These are phyloP conservation scores for Drosophila novamexicana DNA, from an alignment of 1,140 invertebrate genomes.

Conservation along the genomic window DNA sequence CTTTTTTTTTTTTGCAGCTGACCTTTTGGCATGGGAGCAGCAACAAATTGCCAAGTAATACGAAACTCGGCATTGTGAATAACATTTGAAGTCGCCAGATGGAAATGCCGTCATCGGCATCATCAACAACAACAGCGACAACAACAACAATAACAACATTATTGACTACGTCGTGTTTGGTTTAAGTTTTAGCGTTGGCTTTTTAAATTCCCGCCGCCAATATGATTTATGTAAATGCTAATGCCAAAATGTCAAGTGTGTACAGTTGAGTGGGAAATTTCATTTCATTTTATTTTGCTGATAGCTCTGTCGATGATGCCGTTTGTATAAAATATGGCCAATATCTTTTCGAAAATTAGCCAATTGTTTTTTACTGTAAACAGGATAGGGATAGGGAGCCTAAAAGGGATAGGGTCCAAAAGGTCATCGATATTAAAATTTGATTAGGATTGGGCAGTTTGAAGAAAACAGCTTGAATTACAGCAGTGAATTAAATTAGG, in stretches of 20 bases:
- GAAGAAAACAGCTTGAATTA: no score
- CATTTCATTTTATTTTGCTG: constrained; percentile 32
- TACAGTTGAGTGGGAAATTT: constrained; percentile 52
- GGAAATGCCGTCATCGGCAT: constrained; percentile 63
- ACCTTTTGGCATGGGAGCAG: constrained; percentile 45
- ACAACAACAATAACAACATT: constrained; percentile 33
- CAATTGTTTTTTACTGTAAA: constrained; percentile 8
- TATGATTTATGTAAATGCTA: constrained; percentile 79
- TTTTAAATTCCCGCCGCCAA: constrained; percentile 65
- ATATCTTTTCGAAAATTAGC: constrained; percentile 13
- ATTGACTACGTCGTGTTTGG: constrained; percentile 51
- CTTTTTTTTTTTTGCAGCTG: constrained; percentile 14
- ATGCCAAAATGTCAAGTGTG: constrained; percentile 76
- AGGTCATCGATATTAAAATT: no score
- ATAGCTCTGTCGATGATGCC: constrained; percentile 16
- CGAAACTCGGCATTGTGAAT: constrained; percentile 36
- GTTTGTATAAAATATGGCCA: constrained; percentile 4
- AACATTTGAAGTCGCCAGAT: constrained; percentile 45
- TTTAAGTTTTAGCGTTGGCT: constrained; percentile 37
- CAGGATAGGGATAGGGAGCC: no score
- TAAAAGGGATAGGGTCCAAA: no score
- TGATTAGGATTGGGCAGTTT: no score
- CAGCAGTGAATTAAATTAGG: no score
- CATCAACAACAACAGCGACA: constrained; percentile 29
- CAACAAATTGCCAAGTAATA: constrained; percentile 61